Evolutionary conservation across 2,888 invertebrate species (phyloP), one percentile per base, ranked within the genome.

Genomic region (Clostera curtula): DNA sequence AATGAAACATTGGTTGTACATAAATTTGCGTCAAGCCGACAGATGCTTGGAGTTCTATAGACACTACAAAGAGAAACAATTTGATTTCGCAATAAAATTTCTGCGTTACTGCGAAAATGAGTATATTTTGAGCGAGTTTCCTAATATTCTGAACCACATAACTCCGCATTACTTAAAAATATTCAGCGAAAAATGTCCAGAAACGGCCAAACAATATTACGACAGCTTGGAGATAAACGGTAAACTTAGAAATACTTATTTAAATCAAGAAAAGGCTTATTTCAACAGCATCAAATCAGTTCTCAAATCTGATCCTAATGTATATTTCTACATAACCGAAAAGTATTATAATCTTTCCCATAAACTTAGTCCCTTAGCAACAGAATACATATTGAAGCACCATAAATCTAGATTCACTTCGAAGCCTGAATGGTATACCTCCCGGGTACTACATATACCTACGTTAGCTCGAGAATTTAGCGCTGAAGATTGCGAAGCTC

Each of bases 341-440:
- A 49, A 43, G 26, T 7, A 7, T 4, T 1, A 39, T 19, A 10
- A 19, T 1, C n/a, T n/a, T n/a, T 31, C 22, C 10, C 5, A 20
- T 7, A 19, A 25, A 1, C 35, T 52, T 7, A 46, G 48, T 26
- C 20, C 31, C 5, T 22, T 23, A 6, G 38, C 44, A 25, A 48
- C 56, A 1, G 43, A 41, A 24, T 40, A 34, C 19, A 44, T 56
- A 12, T 41, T 56, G 26, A 40, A 15, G 4, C 10, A 49, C 17
- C 31, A 43, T 10, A 55, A 41, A 30, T 17, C 33, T 5, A 43
- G 48, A 17, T 48, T 50, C 29, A 20, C 22, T 18, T 33, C 31
- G 5, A 57, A 57, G 27, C 34, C 41, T 14, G 57, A 57, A 31
- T 27, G 56, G 1, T 57, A 57, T 17, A 33, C 49, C 8, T 26